Conservation (phyloP, 2,888 invertebrate species). For the Odontomyia ornata region DNA sequence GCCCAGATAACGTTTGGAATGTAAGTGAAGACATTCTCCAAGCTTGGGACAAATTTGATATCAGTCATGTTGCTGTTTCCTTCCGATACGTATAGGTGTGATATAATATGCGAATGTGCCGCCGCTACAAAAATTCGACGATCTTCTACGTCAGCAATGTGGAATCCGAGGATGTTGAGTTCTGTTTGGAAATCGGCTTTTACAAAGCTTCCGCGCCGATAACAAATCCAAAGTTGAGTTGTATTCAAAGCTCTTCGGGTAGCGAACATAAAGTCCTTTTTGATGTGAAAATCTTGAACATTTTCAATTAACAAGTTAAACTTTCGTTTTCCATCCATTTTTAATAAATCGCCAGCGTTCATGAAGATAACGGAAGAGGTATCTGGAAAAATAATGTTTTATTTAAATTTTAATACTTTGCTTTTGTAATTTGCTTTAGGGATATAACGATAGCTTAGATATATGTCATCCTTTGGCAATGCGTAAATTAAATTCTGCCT, state of each 20-base stretch:
- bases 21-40: slow-evolving; percentile 83
- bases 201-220: slow-evolving; percentile 75
- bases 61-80: slow-evolving; percentile 70
- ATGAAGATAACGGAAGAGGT: slow-evolving; percentile 54
- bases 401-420: neutral
- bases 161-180: slow-evolving; percentile 70
- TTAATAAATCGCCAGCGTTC: slow-evolving; percentile 52
- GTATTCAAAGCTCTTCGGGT: slow-evolving; percentile 70
- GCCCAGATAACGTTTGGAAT: slow-evolving; percentile 85
- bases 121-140: slow-evolving; percentile 83
- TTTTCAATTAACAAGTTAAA: slow-evolving; percentile 67
- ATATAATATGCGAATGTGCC: slow-evolving; percentile 76
- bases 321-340: slow-evolving; percentile 49
- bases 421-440: no score
- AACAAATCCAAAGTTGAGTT: slow-evolving; percentile 78
- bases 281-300: slow-evolving; percentile 83
- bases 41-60: slow-evolving; percentile 78
- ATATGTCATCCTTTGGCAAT: no score
- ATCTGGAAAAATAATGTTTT: slow-evolving; percentile 44
- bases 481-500: no score
- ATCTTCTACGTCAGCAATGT: slow-evolving; percentile 84
- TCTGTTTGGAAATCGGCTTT: slow-evolving; percentile 80
- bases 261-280: slow-evolving; percentile 86
- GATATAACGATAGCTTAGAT: no score
- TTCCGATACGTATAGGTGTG: slow-evolving; percentile 85